Base-by-base conservation (phyloP, 2,888 invertebrate genomes). In the Gnatocerus cornutus region DNA sequence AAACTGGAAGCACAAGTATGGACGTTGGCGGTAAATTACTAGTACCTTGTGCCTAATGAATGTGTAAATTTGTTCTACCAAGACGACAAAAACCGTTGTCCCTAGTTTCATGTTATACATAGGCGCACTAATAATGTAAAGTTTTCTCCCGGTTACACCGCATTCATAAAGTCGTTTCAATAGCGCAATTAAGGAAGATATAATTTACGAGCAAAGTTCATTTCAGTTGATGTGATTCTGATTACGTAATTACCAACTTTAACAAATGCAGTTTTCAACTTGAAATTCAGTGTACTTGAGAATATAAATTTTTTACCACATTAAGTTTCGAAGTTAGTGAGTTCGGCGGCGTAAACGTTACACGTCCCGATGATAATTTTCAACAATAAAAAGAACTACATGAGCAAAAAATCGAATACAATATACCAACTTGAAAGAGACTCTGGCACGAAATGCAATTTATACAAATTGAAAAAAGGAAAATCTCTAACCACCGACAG, bases 181-280 rank as follows among this genome's bases (percentile, higher is more conserved):
- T 68, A 55, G 62, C 61, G 68, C 62, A 68, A 61, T 68, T 68
- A 68, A 52, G 45, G 68, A 50, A 55, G 61, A 53, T 68, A 61
- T 68, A 68, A 68, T 68, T 68, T 68, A 61, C 68, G 68, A 68
- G 37, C 39, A 53, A 68, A 68, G 61, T 68, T 68, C 61, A 68
- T 61, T 70, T 65, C 55, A 52, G 48, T 62, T 70, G 69, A 70
- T 70, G 69, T 65, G 39, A 59, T 66, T 70, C 69, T 66, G 66
- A 70, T 70, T 70, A 66, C 61, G 61, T 61, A 66, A 70, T 70
- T 66, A 70, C 63, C 56, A 68, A 63, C 63, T 63, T 58, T 45
- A 68, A 58, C 63, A 62, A 62, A 62, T 68, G 67, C 64, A 64
- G 45, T 64, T 61, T 63, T 52, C 63, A 53, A 63, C 63, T 53